Evolutionary conservation across 2,113 vertebrate species (phyloP), one percentile per base, ranked within the genome.

Genomic region (Chaetura pelagica): DNA sequence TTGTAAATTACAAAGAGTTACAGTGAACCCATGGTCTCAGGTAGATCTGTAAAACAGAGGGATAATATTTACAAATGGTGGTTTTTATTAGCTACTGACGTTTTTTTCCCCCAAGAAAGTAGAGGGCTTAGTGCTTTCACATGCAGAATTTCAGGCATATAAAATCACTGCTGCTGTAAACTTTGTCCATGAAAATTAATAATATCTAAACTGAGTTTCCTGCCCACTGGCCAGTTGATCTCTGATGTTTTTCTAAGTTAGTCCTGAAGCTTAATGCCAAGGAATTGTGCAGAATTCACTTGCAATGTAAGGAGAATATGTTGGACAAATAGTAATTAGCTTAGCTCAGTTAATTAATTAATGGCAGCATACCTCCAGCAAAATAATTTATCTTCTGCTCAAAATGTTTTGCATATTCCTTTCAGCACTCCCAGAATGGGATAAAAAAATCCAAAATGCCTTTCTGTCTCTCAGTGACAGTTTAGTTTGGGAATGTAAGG

Each of bases 401-500:
- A 90, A 94, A 86, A 90, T 72, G 48, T 4, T 78, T 95, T 95
- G 48, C 44, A 15, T 94, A 38, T 93, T 92, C 71, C 92, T 89
- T 96, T 72, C 94, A 98, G 98, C 97, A 54, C 96, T 96, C 35
- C 98, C 97, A 55, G 98, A 99, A 83, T 99, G 99, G 99, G 97
- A 98, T 7, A 98, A 98, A 93, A 99, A 96, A 49, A 98, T 99
- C 72, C 98, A 98, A 91, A 98, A 99, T 83, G 97, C 98, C 61
- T 97, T 99, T 80, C 97, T 99, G 96, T 98, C 98, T 48, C 98
- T 99, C 34, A 98, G 99, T 85, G 98, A 98, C 58, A 98, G 95
- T 91, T 98, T 99, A 59, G 95, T 98, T 80, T 99, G 99, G 99
- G 98, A 99, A 90, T 99, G 99, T 93, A 98, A 98, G 90, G 99